Base-by-base conservation (phyloP, 1,140 invertebrate species). In the Brachionus angularis region DNA sequence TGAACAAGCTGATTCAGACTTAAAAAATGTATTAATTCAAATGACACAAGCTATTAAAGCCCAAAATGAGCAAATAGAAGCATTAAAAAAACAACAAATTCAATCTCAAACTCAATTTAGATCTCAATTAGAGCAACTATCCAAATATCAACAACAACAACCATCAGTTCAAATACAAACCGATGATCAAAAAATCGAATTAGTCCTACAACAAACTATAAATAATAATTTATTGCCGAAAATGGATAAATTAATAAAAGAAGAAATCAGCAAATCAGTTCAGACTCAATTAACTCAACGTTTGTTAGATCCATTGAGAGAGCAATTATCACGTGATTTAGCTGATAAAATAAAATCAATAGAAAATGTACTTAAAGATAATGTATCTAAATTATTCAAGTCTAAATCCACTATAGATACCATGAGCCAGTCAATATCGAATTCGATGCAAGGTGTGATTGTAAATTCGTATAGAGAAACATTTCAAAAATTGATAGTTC, bases 331-430 rank as follows among this genome's bases (percentile, higher is more conserved):
- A 78, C 79, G 85, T 70, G 85, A 90, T 76, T 81, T 89, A 12
- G 83, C 85, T 16, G 84, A 87, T 76, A 90, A 91, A 78, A 78
- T 89, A 10, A 82, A 83, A 67, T 82, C 86, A 39, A 86, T 86
- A 29, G 90, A 93, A 80, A 82, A 86, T 39, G 80, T 88, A 44
- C 78, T 93, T 8, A 87, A 88, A 72, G 88, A 91, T 55, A 90
- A 88, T 79, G 86, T 93, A 64, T 82, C 84, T 3, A 89, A 91
- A 77, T 79, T 90, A 18, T 84, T 91, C 73, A 86, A 84, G 72
- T 89, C 87, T 77, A 86, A 87, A 81, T 87, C 86, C 73, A 85
- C 91, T 16, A 85, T 88, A 72, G 90, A 93, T 73, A 83, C 85
- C 0, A 81, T 93, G 55, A 86, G 87, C 70, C 78, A 85, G 27